Evolutionary conservation across 1,140 invertebrate species (phyloP).

Genomic region (Paraescarpia echinospica): DNA sequence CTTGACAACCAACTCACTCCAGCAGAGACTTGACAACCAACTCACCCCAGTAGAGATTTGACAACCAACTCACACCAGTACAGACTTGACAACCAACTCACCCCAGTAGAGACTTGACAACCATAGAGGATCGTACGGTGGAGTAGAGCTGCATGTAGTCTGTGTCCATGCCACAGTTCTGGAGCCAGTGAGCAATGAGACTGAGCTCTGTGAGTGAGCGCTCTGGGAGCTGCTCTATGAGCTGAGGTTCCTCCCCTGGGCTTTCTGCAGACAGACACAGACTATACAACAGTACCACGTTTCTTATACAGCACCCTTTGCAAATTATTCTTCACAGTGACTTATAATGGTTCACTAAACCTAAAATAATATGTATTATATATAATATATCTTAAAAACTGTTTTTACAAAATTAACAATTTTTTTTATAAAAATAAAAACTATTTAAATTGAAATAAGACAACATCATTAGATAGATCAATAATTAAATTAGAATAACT

Average conservation of each 20-base stretch:
- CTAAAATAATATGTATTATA: no score
- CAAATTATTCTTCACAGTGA: not conserved
- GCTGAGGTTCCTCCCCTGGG: slow-evolving; percentile 31
- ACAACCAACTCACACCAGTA: no score
- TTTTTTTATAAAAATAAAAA: no score
- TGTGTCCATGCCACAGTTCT: slow-evolving; percentile 72
- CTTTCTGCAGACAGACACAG: slow-evolving; percentile 29
- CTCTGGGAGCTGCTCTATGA: slow-evolving; percentile 62
- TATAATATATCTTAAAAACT: no score
- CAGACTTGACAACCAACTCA: not conserved
- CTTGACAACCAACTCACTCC: no score
- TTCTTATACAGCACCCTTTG: not conserved
- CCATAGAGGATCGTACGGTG: slow-evolving; percentile 72
- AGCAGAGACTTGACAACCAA: no score
- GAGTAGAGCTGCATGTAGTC: slow-evolving; percentile 82
- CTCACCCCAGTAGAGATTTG: no score
- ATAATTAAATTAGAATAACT: no score
- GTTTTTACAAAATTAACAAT: no score
- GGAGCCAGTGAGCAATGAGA: slow-evolving; percentile 80
- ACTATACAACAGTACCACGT: slow-evolving; percentile 3
- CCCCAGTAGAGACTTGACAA: slow-evolving; percentile 75
- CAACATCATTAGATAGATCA: no score
- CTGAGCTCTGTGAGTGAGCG: slow-evolving; percentile 71
- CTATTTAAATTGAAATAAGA: no score
- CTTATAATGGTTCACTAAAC: no score